Evolutionary conservation across 2,797 vertebrate species (phyloP).

Genomic region (Takifugu rubripes): DNA sequence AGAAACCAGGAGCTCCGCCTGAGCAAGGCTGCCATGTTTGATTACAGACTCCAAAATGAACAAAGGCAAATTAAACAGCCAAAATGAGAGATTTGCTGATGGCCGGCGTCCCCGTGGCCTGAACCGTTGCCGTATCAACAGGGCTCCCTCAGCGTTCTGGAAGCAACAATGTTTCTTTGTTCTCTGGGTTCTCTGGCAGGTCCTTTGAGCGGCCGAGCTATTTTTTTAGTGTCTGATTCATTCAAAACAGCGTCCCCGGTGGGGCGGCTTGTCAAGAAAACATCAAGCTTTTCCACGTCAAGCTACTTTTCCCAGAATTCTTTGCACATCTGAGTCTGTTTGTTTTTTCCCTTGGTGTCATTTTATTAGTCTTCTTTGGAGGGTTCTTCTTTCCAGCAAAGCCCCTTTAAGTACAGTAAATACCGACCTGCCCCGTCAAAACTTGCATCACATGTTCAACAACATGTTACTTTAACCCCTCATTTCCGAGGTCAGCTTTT

Average conservation of each 20-base stretch:
- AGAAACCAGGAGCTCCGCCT: no score
- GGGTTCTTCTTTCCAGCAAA: no score
- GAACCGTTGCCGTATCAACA: conserved; percentile 18
- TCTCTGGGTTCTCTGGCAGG: conserved; percentile 34
- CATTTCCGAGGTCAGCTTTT: conserved; percentile 4
- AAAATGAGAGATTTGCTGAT: conserved; percentile 17
- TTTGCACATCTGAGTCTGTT: not conserved
- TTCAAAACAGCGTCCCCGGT: conserved; percentile 36
- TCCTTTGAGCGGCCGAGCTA: conserved; percentile 28
- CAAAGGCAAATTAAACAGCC: conserved; percentile 21
- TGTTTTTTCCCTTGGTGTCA: not conserved
- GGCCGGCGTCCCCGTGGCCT: no score
- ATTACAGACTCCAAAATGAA: conserved; percentile 11
- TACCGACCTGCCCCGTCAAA: not conserved
- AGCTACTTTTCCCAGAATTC: not conserved
- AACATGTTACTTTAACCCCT: conserved; percentile 1
- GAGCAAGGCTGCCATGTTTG: conserved; percentile 4
- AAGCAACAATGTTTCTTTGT: conserved; percentile 50
- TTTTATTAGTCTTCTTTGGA: not conserved
- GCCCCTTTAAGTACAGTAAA: not conserved
- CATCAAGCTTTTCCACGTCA: conserved; percentile 1
- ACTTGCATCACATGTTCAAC: not conserved
- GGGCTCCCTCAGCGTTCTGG: conserved; percentile 29
- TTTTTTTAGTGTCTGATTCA: conserved; percentile 56
- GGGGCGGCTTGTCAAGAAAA: conserved; percentile 37